Evolutionary conservation across 2,888 invertebrate genomes (phyloP).

Genomic region (Ormia ochracea): DNA sequence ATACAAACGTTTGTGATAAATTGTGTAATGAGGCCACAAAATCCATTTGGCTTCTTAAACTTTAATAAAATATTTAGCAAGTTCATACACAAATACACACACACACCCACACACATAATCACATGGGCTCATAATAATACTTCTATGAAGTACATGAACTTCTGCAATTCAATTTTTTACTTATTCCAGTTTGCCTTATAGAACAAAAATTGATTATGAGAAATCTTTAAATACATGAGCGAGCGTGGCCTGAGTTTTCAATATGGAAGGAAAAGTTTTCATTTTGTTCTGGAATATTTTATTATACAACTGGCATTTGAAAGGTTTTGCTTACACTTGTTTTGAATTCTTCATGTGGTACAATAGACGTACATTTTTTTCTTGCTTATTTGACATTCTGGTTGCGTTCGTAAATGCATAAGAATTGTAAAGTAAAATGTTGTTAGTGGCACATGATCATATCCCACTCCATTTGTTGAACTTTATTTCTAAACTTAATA

Average conservation of each 20-base stretch:
- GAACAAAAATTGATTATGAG: constrained; percentile 23
- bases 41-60: neutral
- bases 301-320: neutral
- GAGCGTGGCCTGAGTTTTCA: neutral
- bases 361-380: neutral
- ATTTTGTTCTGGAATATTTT: neutral
- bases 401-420: too few relatives aligned
- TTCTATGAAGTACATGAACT: neutral
- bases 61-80: too few relatives aligned
- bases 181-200: neutral
- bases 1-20: neutral
- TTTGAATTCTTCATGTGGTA: neutral
- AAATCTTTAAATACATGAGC: neutral
- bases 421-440: too few relatives aligned
- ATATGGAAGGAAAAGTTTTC: neutral
- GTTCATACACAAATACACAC: neutral
- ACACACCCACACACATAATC: too few relatives aligned
- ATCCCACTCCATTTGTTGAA: too few relatives aligned
- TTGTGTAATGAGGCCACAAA: neutral
- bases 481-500: too few relatives aligned
- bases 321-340: neutral
- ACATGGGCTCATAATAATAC: too few relatives aligned
- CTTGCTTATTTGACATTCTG: too few relatives aligned
- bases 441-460: too few relatives aligned
- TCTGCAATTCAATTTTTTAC: neutral